Evolutionary conservation across 2,113 vertebrate species (phyloP).

Genomic region (Cavia porcellus): DNA sequence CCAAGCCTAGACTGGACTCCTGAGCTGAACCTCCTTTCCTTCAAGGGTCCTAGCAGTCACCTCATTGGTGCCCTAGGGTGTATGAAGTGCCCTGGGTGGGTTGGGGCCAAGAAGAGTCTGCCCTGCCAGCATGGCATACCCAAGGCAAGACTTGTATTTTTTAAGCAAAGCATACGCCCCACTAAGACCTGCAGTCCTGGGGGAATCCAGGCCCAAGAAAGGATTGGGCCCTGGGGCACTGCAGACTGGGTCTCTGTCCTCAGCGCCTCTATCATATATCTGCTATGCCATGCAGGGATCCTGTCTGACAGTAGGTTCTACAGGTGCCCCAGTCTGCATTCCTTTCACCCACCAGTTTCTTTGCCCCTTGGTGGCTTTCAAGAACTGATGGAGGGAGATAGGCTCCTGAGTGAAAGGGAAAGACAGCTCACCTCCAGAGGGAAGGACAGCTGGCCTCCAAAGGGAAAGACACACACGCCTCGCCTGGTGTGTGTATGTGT

Average conservation of each 20-base stretch:
- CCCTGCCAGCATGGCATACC: neutral
- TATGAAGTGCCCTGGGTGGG: neutral
- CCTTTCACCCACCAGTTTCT: neutral
- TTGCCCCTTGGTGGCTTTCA: neutral
- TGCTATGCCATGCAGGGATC: neutral
- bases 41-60: neutral
- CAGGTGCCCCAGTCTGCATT: too few species aligned
- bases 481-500: neutral
- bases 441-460: neutral
- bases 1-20: neutral
- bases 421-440: neutral
- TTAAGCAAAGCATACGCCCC: neutral
- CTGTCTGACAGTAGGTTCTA: neutral
- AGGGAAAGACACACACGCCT: too few species aligned
- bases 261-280: rapidly evolving
- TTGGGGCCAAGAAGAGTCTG: neutral
- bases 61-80: neutral
- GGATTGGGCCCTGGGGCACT: neutral
- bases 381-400: neutral
- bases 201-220: neutral
- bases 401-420: neutral
- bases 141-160: neutral
- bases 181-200: neutral
- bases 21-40: neutral
- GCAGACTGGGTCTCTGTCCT: neutral